These are phyloP conservation scores for Brachionus asplanchnoidis DNA, from an alignment of 1,140 invertebrate genomes.

Conservation along the genomic window DNA sequence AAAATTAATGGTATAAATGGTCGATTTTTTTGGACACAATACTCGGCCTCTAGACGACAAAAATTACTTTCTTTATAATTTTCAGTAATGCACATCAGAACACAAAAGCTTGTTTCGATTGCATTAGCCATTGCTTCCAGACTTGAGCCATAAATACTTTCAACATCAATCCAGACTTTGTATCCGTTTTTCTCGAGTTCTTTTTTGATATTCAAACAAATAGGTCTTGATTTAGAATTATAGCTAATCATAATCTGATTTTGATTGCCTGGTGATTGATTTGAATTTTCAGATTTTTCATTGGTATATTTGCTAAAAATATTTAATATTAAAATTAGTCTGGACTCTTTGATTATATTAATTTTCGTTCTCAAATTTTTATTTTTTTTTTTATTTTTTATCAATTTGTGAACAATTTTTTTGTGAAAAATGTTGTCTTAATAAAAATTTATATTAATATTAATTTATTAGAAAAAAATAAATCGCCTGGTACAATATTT, in stretches of 20 bases:
- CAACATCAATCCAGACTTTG: constrained; percentile 46
- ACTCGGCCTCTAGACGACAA: constrained; percentile 52
- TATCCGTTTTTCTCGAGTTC: not conserved
- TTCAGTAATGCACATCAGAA: constrained; percentile 53
- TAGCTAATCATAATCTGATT: constrained; percentile 31
- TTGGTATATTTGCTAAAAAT: not conserved
- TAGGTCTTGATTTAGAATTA: not conserved
- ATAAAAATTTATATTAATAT: too few relatives aligned
- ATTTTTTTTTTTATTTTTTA: too few relatives aligned
- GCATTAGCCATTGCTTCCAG: constrained; percentile 55
- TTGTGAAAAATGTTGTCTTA: too few relatives aligned
- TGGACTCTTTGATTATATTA: too few relatives aligned
- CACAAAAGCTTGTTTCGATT: constrained; percentile 51
- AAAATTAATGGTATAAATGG: constrained; percentile 50
- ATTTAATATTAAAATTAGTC: too few relatives aligned
- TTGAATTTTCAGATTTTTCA: not conserved
- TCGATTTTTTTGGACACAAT: constrained; percentile 48
- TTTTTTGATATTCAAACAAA: not conserved
- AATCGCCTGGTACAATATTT: too few relatives aligned
- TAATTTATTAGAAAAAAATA: too few relatives aligned
- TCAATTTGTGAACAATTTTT: too few relatives aligned
- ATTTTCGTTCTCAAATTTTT: too few relatives aligned
- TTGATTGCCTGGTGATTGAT: not conserved
- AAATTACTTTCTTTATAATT: constrained; percentile 54
- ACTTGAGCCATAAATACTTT: constrained; percentile 47